Percentiles rank a stretch among this genome's conserved stretches.
Evolutionary conservation across 2,888 invertebrate genomes (phyloP).

Genomic region (Polymixis flavicincta): DNA sequence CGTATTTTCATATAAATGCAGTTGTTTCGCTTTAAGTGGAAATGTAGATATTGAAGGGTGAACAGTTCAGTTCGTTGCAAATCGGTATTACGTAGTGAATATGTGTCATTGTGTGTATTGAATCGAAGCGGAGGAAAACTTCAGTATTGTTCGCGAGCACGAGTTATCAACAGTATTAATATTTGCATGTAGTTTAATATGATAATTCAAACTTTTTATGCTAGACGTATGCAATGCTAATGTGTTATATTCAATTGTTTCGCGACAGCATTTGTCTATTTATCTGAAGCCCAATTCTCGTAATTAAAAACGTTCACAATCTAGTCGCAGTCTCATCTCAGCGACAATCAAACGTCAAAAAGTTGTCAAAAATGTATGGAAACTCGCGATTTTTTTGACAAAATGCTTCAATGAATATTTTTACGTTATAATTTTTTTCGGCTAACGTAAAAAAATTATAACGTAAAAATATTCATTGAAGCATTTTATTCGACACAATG

Average conservation of each 20-base stretch:
- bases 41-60: conserved; percentile 19
- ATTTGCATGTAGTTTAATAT: conserved; percentile 47
- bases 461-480: conserved; percentile 58
- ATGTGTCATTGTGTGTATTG: conserved; percentile 32
- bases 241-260: conserved; percentile 1
- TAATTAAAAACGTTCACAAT: no score
- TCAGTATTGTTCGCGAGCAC: conserved; percentile 25
- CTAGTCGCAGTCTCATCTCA: no score
- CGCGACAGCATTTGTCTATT: no score
- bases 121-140: conserved; percentile 26
- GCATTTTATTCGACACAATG: conserved; percentile 50
- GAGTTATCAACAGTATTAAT: conserved; percentile 36
- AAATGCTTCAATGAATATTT: conserved; percentile 59
- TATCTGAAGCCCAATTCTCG: no score
- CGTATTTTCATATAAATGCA: neutral
- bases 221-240: conserved; percentile 11
- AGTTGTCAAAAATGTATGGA: no score
- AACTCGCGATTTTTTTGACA: no score
- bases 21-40: conserved; percentile 13
- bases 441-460: conserved; percentile 29
- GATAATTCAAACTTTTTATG: conserved; percentile 33
- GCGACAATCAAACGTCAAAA: no score
- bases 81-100: conserved; percentile 36
- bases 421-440: conserved; percentile 31
- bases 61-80: conserved; percentile 14